Evolutionary conservation across 2,888 invertebrate species (phyloP).

Genomic region (Anoplius nigerrimus): DNA sequence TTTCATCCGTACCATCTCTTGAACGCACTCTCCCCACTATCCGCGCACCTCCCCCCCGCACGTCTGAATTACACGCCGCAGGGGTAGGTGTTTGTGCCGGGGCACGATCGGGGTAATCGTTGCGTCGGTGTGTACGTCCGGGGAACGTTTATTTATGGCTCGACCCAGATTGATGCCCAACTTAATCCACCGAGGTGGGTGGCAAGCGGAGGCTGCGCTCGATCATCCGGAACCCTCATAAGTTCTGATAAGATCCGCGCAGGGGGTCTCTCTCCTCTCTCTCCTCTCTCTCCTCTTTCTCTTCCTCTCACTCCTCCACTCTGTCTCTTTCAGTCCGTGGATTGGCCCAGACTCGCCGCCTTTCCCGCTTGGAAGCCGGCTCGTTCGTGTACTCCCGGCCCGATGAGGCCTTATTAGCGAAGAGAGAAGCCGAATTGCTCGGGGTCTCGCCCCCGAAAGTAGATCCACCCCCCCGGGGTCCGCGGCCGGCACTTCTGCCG

Average conservation of each 20-base stretch:
- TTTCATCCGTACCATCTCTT: too few relatives aligned
- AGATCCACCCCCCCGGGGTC: background rate
- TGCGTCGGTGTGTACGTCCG: background rate
- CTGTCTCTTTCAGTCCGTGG: too few relatives aligned
- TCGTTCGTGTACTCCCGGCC: constrained; percentile 24
- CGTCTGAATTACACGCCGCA: background rate
- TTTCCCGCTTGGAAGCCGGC: too few relatives aligned
- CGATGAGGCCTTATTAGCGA: constrained; percentile 37
- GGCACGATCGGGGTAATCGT: constrained; percentile 5
- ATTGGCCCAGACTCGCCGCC: too few relatives aligned
- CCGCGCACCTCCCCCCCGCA: background rate
- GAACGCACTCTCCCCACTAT: too few relatives aligned
- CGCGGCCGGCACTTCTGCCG: background rate
- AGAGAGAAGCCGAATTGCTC: constrained; percentile 19
- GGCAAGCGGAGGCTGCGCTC: constrained; percentile 19
- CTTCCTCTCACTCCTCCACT: too few relatives aligned
- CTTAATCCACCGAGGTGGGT: constrained; percentile 23
- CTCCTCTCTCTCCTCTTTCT: too few relatives aligned
- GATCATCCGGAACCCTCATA: constrained; percentile 35
- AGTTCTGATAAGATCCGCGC: constrained; percentile 36
- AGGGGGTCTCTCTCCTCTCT: background rate
- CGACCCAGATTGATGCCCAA: constrained; percentile 29
- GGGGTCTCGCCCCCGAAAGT: background rate
- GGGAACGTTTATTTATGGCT: constrained; percentile 37
- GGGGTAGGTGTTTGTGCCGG: background rate